Evolutionary conservation across 30 jellyfish, hydroid and myxozoan species (phyloP).

Genomic region (Morbakka virulenta): DNA sequence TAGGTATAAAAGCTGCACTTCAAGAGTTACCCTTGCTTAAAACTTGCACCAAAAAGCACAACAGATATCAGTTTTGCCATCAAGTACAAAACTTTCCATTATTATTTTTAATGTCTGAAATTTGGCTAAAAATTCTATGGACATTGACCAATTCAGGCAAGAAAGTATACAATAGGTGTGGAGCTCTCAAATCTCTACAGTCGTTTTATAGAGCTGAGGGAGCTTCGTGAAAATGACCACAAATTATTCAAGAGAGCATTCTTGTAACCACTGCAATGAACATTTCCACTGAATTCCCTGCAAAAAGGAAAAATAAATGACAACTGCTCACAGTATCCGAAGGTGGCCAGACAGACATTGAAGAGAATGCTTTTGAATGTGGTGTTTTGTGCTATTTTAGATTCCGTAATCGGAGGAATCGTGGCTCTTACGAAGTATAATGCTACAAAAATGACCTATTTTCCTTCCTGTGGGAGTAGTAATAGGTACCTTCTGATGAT

Average conservation of each 20-base stretch:
- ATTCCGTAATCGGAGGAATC: conserved; percentile 42
- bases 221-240: conserved; percentile 45
- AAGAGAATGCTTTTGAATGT: too few relatives aligned
- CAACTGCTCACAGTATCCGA: too few relatives aligned
- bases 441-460: too few relatives aligned
- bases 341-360: too few relatives aligned
- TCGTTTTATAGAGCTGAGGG: conserved; percentile 46
- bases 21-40: conserved; percentile 13
- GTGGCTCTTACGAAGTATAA: too few relatives aligned
- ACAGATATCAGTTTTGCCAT: conserved; percentile 35
- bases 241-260: conserved; percentile 34
- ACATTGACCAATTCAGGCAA: conserved; percentile 42
- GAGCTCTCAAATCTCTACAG: conserved; percentile 40
- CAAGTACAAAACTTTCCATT: conserved; percentile 9
- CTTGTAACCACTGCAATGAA: conserved; percentile 35
- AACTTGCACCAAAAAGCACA: conserved; percentile 27
- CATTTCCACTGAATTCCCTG: too few relatives aligned
- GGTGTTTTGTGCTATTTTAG: conserved; percentile 19
- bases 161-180: conserved; percentile 24
- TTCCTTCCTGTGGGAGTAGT: conserved; percentile 38
- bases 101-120: conserved; percentile 25
- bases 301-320: too few relatives aligned
- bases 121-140: conserved; percentile 21
- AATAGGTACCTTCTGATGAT: conserved; percentile 17
- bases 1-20: conserved; percentile 33